Evolutionary conservation across 2,888 invertebrate species (phyloP), one percentile per base, ranked within the genome.

Genomic region (Ecliptopera silaceata): DNA sequence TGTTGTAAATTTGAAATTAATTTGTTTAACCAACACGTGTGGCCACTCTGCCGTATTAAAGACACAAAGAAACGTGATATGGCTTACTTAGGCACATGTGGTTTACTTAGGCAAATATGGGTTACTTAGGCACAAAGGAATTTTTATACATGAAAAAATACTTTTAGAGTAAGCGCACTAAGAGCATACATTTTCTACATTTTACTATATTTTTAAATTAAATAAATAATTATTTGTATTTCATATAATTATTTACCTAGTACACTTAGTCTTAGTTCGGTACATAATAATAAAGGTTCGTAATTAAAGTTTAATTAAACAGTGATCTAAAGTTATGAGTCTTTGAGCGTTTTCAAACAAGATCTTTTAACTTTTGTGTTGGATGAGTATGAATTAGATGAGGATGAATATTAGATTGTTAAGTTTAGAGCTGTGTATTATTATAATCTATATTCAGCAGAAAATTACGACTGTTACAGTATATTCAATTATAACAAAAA

Each of bases 11-110:
- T 74, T 77, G 74, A 82, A 82, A 83, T 84, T 85, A 85, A 85
- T 85, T 83, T 78, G 80, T 82, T 79, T 77, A 71, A 74, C 63
- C 77, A 74, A 65, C 63, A 69, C 69, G 72, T 75, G 70, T 69
- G 70, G 68, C 72, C 73, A 71, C 71, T 71, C 67, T 68, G 60
- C 69, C 69, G 72, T 65, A 65, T 70, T 68, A 72, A 74, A 73
- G 72, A 74, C 75, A 77, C 82, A 87, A 82, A 86, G 86, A 82
- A 82, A 82, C 82, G 82, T 87, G 87, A 85, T 82, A 82, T 81
- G 86, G 84, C 84, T 85, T 75, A 74, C 71, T n/a, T n/a, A n/a
- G n/a, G n/a, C n/a, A n/a, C n/a, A n/a, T n/a, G n/a, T 26, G 26
- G 26, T 6, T 26, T 8, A 8, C 26, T 26, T 26, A 26, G 69